Conservation (phyloP, 2,888 invertebrate species). For the Eudemis profundana region DNA sequence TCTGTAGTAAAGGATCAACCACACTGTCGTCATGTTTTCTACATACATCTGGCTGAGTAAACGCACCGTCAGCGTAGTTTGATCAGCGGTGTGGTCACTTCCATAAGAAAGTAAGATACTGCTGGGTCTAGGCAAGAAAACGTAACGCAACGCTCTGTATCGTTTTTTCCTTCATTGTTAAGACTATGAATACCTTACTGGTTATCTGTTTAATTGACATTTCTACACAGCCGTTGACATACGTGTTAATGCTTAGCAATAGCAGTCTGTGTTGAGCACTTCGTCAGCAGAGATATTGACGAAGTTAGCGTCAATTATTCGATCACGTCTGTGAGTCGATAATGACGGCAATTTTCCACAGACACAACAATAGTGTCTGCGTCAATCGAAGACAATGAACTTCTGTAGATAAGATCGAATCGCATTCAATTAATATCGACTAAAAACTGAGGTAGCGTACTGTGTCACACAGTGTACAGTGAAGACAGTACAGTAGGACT, state of each 20-base stretch:
- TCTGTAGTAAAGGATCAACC: no score
- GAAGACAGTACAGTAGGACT: constrained; percentile 12
- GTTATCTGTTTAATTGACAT: no score
- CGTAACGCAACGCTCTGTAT: no score
- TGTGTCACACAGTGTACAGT: constrained; percentile 14
- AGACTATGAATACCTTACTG: no score
- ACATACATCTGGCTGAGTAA: no score
- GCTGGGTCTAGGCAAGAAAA: no score
- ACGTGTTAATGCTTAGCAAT: background rate
- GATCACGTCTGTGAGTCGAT: constrained; percentile 3
- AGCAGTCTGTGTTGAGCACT: background rate
- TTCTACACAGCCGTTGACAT: background rate
- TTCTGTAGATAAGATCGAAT: constrained; percentile 31
- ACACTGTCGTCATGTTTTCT: no score
- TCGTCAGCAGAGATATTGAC: constrained; percentile 11
- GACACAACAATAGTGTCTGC: background rate
- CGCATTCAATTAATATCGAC: constrained; percentile 33
- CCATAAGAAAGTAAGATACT: no score
- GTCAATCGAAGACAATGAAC: constrained; percentile 37
- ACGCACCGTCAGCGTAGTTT: no score
- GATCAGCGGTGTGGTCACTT: no score
- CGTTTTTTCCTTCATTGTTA: no score
- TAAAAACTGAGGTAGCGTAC: constrained; percentile 28
- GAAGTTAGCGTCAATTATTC: background rate
- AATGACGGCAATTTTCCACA: constrained; percentile 21